These are phyloP conservation scores for Triplophysa siluroides DNA, from an alignment of 2,113 vertebrate genomes.

Conservation along the genomic window DNA sequence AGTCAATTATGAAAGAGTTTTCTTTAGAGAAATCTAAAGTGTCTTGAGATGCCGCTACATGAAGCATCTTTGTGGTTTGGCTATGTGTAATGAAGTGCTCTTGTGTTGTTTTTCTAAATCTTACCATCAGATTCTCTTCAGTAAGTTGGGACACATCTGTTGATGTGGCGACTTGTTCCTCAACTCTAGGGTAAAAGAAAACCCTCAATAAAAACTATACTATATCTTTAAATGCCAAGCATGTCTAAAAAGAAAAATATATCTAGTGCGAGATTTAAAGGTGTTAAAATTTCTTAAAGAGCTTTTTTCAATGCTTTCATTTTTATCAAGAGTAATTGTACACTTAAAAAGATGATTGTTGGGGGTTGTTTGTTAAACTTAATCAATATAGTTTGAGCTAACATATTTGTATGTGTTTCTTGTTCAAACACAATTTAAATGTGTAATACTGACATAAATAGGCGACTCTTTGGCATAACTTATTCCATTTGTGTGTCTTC, in stretches of 20 bases:
- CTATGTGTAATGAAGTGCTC: conserved; percentile 39
- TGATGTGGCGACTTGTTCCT: not conserved
- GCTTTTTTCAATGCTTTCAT: not conserved
- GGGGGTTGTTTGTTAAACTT: too few relatives aligned
- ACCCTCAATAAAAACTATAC: not conserved
- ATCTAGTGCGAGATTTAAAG: not conserved
- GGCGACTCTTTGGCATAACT: too few relatives aligned
- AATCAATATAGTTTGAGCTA: too few relatives aligned
- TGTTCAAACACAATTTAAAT: too few relatives aligned
- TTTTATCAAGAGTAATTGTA: not conserved
- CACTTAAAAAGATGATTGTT: too few relatives aligned
- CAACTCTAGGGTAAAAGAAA: not conserved
- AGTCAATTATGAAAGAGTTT: conserved; percentile 12
- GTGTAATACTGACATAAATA: too few relatives aligned
- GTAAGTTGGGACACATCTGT: conserved; percentile 1
- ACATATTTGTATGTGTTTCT: too few relatives aligned
- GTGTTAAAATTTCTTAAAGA: not conserved
- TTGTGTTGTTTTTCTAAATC: conserved; percentile 25
- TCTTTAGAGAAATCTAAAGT: conserved; percentile 2
- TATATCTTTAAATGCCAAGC: conserved; percentile 2
- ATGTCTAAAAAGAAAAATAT: not conserved
- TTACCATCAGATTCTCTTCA: conserved; percentile 10
- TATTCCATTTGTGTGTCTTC: too few relatives aligned
- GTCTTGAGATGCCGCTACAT: not conserved
- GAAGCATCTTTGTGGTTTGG: not conserved